Percentiles rank a stretch among this genome's conserved stretches.
Conservation (phyloP, 2,113 vertebrate genomes). For the Mohoua ochrocephala region DNA sequence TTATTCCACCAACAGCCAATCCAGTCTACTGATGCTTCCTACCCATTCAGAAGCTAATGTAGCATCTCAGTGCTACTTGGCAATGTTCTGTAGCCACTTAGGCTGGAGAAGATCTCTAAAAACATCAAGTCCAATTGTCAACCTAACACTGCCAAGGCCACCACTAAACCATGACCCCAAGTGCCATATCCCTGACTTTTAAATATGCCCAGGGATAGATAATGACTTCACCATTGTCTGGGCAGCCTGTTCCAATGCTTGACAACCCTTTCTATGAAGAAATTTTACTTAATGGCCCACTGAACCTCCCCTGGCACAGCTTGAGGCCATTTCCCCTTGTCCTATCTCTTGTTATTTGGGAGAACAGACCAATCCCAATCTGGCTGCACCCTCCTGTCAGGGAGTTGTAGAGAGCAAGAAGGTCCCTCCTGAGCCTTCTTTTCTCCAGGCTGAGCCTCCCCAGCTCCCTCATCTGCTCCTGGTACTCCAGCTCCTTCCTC, state of each 20-base stretch:
- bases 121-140: not conserved
- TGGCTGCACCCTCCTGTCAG: not conserved
- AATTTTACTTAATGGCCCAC: not conserved
- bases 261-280: not conserved
- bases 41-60: not conserved
- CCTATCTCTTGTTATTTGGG: not conserved
- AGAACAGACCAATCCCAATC: not conserved
- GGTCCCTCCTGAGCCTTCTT: not conserved
- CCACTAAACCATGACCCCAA: not conserved
- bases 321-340: not conserved
- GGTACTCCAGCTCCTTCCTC: not conserved
- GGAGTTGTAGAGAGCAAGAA: accelerated
- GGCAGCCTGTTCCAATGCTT: not conserved
- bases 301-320: not conserved
- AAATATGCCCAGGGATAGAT: not conserved
- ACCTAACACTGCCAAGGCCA: not conserved
- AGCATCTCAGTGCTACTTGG: not conserved
- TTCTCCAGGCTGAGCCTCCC: not conserved
- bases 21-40: not conserved
- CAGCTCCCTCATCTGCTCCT: not conserved
- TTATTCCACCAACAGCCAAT: not conserved
- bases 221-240: not conserved
- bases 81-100: not conserved
- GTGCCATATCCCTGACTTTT: not conserved
- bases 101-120: not conserved